These are phyloP conservation scores for Branchipolynoe longqiensis DNA, from an alignment of 2,888 invertebrate genomes.

Conservation along the genomic window DNA sequence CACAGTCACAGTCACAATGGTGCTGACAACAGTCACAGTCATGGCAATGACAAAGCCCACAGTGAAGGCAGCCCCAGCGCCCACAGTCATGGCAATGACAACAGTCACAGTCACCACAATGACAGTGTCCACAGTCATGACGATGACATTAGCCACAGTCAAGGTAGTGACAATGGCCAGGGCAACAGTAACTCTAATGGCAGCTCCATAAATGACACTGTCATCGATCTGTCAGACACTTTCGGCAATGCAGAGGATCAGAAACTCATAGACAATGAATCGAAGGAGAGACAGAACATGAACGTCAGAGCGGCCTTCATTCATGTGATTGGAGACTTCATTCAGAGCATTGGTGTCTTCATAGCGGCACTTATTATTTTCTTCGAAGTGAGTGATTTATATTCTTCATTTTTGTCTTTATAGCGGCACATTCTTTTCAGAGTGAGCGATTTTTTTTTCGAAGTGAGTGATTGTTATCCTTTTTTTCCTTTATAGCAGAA, in stretches of 20 bases:
- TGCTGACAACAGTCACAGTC: not conserved
- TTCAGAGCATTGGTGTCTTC: slow-evolving; percentile 80
- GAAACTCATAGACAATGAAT: not conserved
- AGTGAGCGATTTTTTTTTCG: too few species aligned
- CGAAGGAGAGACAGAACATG: slow-evolving; percentile 72
- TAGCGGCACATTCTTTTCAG: too few species aligned
- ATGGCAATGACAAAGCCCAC: slow-evolving; percentile 1
- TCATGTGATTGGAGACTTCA: slow-evolving; percentile 80
- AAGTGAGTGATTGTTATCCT: too few species aligned
- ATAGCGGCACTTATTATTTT: slow-evolving; percentile 73
- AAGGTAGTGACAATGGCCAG: not conserved
- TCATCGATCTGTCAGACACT: not conserved
- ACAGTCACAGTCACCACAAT: slow-evolving; percentile 60
- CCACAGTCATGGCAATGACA: slow-evolving; percentile 55
- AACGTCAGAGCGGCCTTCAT: slow-evolving; percentile 81
- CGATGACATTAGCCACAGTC: slow-evolving; percentile 21
- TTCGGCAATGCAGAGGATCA: not conserved
- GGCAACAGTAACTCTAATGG: slow-evolving; percentile 57
- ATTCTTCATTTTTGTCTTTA: not conserved
- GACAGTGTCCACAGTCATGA: not conserved
- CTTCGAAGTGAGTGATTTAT: slow-evolving; percentile 14
- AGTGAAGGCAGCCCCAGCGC: slow-evolving; percentile 1
- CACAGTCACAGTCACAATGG: slow-evolving; percentile 59
- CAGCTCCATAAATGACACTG: not conserved
- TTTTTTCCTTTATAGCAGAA: too few species aligned